Conservation (phyloP, 2,797 vertebrate species). For the Phoebastria nigripes region DNA sequence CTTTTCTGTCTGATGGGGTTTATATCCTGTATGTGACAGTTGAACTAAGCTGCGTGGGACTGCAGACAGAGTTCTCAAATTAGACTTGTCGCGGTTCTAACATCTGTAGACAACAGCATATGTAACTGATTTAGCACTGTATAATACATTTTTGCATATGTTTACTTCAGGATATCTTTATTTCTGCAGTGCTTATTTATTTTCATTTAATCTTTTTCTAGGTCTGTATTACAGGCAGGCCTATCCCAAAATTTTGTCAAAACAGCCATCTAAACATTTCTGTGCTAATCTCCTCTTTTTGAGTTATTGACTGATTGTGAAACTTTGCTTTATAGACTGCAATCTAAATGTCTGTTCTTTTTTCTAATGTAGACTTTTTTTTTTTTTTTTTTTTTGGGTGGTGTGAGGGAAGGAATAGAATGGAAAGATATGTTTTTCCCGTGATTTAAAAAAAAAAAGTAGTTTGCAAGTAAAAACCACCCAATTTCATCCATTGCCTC, state of each 20-base stretch:
- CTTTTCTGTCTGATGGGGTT: background rate
- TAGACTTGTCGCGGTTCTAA: background rate
- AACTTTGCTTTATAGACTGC: background rate
- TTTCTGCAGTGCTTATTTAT: background rate
- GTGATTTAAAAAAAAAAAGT: background rate
- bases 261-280: background rate
- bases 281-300: background rate
- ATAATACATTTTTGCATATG: rapidly evolving
- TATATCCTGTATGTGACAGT: background rate
- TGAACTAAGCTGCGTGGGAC: background rate
- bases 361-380: background rate
- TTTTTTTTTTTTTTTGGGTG: background rate
- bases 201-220: background rate
- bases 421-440: background rate
- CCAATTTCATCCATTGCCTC: background rate
- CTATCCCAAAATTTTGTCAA: background rate
- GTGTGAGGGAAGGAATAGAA: background rate
- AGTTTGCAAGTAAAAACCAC: background rate
- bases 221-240: background rate
- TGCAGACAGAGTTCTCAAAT: background rate
- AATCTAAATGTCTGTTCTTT: background rate
- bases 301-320: background rate
- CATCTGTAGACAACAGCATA: background rate
- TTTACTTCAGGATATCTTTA: background rate
- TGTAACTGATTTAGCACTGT: background rate